Base-by-base conservation (phyloP, 2,797 vertebrate genomes). In the Leptatherina wallacei region DNA sequence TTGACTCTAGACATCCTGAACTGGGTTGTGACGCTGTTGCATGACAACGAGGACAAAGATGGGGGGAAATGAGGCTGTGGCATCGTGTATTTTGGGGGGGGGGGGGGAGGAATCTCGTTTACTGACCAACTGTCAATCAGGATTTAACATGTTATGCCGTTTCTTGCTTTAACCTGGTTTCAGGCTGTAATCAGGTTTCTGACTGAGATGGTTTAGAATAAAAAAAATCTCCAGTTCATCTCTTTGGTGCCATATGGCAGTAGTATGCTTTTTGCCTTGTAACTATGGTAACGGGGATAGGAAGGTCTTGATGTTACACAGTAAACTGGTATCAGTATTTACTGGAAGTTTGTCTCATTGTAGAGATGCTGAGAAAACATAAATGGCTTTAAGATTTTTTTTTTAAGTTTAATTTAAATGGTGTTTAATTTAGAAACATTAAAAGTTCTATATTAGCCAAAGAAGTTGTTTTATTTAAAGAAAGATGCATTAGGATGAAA, bases 121-220 rank as follows among this genome's bases (percentile, higher is more conserved):
- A 22, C 47, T 49, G 47, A n/a, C 47, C 47, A 49, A 49, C 51
- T 66, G 64, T 30, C 36, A 56, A 32, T 7, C 55, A 42, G 64
- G 52, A 66, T 66, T 66, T 56, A 56, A n/a, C 32, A 52, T 54
- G 22, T 54, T n/a, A n/a, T n/a, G 7, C 47, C 47, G 10, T 49
- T 22, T 49, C 47, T 49, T 49, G 20, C 8, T 49, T 49, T 49
- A 49, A 49, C 47, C 47, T 49, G 47, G 18, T 47, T 47, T 47
- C 44, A 47, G 2, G 20, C 44, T 49, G 20, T 22, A 22, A 49
- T 49, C 20, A 10, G 47, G n/a, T 49, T 22, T 49, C 7, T 20
- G 20, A 6, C n/a, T 47, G 2, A n/a, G 20, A 47, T 44, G 16
- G 16, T 44, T 47, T 47, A 22, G 11, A 22, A 10, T 3, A 3